Evolutionary conservation across 1,140 invertebrate species (phyloP).

Genomic region (Drosophila rufa): DNA sequence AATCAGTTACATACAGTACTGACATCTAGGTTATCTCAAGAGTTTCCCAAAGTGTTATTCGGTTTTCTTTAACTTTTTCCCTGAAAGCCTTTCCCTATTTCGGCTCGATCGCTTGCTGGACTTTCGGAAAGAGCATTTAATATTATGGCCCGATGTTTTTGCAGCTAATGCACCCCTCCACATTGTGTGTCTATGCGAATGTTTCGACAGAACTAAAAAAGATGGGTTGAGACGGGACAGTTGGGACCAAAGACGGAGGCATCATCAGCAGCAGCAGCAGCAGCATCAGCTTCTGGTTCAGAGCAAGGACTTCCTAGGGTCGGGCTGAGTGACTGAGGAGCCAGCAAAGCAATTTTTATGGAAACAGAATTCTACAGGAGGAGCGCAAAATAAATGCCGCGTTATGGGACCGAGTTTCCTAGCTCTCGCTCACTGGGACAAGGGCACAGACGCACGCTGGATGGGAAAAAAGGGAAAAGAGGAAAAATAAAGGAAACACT

Average conservation of each 20-base stretch:
- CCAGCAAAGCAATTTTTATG: constrained; percentile 82
- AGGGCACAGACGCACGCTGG: constrained; percentile 40
- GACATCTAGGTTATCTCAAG: neutral
- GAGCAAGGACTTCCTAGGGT: constrained; percentile 43
- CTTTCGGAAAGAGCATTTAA: constrained; percentile 28
- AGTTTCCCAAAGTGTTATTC: neutral
- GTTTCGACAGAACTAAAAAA: constrained; percentile 71
- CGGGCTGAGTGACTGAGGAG: constrained; percentile 46
- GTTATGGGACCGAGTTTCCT: constrained; percentile 69
- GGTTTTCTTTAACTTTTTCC: neutral
- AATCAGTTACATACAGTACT: no score
- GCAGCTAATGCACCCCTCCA: constrained; percentile 28
- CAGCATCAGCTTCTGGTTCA: constrained; percentile 34
- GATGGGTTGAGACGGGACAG: constrained; percentile 57
- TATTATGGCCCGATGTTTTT: constrained; percentile 17
- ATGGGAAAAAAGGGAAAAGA: constrained; percentile 16
- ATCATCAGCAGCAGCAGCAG: constrained; percentile 14
- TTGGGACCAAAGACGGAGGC: constrained; percentile 48
- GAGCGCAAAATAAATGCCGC: constrained; percentile 73
- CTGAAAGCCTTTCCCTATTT: neutral
- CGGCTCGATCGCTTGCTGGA: neutral
- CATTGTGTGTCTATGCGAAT: constrained; percentile 53
- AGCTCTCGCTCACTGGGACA: constrained; percentile 45
- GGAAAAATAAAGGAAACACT: constrained; percentile 59
- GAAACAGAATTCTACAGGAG: constrained; percentile 69